A percentile compares a stretch with the other conserved stretches of the same genome.
Evolutionary conservation across 2,113 vertebrate species (phyloP).

Genomic region (Coptodon bakossiorum): DNA sequence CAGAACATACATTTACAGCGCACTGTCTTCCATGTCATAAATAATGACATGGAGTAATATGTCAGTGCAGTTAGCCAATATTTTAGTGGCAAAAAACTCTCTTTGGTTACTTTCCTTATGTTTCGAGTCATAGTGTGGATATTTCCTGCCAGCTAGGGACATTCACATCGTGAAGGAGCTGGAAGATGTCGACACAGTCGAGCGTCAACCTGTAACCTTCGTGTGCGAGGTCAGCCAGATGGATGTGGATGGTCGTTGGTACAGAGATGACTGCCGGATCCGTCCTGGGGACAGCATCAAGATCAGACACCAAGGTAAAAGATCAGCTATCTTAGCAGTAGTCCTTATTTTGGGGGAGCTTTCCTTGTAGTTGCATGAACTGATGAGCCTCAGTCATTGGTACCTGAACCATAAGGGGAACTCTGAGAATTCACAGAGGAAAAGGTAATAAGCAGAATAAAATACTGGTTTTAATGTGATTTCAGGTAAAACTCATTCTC

Average conservation of each 20-base stretch:
- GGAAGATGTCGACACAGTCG: constrained; percentile 80
- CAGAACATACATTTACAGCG: too few relatives aligned
- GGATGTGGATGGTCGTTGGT: constrained; percentile 88
- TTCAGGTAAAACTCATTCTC: constrained; percentile 76
- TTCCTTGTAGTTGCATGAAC: background rate
- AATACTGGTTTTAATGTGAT: background rate
- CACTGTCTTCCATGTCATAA: background rate
- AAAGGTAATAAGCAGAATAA: background rate
- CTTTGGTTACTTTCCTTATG: background rate
- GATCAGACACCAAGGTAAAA: constrained; percentile 83
- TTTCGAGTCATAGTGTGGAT: background rate
- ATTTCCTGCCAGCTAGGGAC: constrained; percentile 75
- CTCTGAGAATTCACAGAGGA: background rate
- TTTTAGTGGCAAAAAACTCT: background rate
- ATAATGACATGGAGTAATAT: background rate
- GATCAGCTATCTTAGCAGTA: background rate
- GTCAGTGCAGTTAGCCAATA: background rate
- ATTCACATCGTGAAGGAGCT: constrained; percentile 79
- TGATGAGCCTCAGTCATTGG: background rate
- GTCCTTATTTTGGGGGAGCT: background rate
- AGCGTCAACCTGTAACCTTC: constrained; percentile 81
- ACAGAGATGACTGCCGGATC: constrained; percentile 78
- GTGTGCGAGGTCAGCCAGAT: constrained; percentile 84
- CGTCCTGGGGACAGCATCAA: constrained; percentile 79
- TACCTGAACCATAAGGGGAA: background rate